Evolutionary conservation across 2,113 vertebrate genomes (phyloP), one percentile per base, ranked within the genome.

Genomic region (Albula goreensis): DNA sequence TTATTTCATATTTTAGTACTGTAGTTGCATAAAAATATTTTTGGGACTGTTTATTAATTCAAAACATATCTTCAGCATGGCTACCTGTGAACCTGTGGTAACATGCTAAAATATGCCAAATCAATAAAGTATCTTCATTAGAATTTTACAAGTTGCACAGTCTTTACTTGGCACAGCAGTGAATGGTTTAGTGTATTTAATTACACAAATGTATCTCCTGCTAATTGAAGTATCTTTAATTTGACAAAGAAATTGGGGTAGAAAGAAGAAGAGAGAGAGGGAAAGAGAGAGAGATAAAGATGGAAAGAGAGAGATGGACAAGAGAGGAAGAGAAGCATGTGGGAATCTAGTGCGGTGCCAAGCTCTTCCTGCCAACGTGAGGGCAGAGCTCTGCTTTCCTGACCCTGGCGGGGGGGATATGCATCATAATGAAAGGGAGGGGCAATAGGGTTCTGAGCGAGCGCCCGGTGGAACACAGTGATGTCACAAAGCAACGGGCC

Each of bases 321-420:
- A 79, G 52, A 50, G 49, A 78, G 50, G 79, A 74, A n/a, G 31
- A 17, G 41, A 10, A 48, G 50, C 11, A 5, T 81, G 56, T 31
- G 56, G 10, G 74, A 87, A 66, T 81, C 81, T 90, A 88, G 87
- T 82, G 52, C 50, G 82, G 84, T 79, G n/a, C 86, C 70, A 80
- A 84, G 78, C 66, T 87, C 82, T 88, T 7, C 52, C 85, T 74
- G 83, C 86, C 88, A 85, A 63, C 50, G 79, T 57, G 50, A 50
- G 53, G 70, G 74, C 70, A 82, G 17, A 82, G 70, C 88, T 83
- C 88, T 90, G 89, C 89, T 83, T 90, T 89, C 88, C 89, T 89
- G 88, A 89, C 85, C 90, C 88, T 81, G 86, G 89, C 22, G 81
- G 85, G 83, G 79, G 81, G 60, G 12, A 15, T 60, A 15, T 7